Percentiles rank a stretch among this genome's conserved stretches.
These are phyloP conservation scores for Hippoglossus hippoglossus DNA, from an alignment of 2,797 vertebrate species.

Conservation along the genomic window DNA sequence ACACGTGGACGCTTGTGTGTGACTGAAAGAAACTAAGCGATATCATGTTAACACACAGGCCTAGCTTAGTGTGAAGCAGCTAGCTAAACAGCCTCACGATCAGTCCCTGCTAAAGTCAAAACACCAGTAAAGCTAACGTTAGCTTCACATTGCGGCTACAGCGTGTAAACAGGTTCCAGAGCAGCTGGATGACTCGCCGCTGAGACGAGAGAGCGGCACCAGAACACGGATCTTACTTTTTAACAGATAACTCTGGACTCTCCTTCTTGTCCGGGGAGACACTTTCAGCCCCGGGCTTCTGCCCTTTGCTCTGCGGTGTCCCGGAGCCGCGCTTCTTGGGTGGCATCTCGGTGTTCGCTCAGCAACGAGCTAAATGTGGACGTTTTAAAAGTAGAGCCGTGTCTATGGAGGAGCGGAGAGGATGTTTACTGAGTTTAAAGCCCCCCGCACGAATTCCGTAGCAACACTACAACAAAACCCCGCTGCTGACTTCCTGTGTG, in stretches of 20 bases:
- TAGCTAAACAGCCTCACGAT: constrained; percentile 8
- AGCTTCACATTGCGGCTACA: neutral
- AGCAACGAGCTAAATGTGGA: neutral
- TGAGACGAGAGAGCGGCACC: neutral
- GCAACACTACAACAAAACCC: constrained; percentile 63
- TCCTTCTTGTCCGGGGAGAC: constrained; percentile 69
- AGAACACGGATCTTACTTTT: constrained; percentile 68
- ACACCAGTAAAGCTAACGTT: neutral
- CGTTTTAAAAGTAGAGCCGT: neutral
- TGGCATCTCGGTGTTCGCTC: constrained; percentile 63
- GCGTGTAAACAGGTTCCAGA: neutral
- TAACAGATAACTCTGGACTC: constrained; percentile 71
- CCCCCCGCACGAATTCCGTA: constrained; percentile 53
- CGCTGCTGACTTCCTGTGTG: constrained; percentile 62
- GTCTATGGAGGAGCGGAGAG: neutral
- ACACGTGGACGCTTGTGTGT: neutral
- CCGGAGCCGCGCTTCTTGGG: constrained; percentile 76
- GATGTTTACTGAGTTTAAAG: constrained; percentile 61
- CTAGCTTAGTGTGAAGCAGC: constrained; percentile 3
- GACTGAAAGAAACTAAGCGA: neutral
- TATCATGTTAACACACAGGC: constrained; percentile 2
- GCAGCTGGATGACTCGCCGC: neutral
- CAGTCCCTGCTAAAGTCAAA: constrained; percentile 16
- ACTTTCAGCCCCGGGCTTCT: constrained; percentile 62
- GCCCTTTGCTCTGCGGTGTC: constrained; percentile 66